phyloP scores from a whole-genome alignment of 2,113 vertebrate species.

The Larimichthys crocea region DNA sequence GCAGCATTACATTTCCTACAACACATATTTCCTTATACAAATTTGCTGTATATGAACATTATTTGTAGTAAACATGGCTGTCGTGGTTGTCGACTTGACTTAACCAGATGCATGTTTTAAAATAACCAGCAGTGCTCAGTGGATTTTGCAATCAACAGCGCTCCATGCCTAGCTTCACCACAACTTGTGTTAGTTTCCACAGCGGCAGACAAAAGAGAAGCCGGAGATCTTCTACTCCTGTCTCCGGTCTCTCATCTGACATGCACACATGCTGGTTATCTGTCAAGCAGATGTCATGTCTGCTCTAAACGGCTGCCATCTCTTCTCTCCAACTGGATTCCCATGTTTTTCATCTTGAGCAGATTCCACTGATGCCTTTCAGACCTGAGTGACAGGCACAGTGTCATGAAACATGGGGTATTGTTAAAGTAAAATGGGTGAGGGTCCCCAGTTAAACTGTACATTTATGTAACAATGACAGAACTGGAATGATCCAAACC shows the following conservation, averaged over 20 bases:
- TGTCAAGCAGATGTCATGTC: constrained; percentile 76
- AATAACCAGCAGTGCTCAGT: not conserved
- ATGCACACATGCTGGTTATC: constrained; percentile 72
- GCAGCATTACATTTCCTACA: not conserved
- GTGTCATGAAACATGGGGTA: constrained; percentile 56
- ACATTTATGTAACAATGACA: constrained; percentile 53
- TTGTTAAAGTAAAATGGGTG: constrained; percentile 31
- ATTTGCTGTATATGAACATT: not conserved
- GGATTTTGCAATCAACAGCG: constrained; percentile 8
- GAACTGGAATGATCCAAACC: constrained; percentile 28
- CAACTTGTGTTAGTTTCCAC: constrained; percentile 15
- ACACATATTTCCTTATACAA: not conserved
- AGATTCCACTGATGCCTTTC: constrained; percentile 67
- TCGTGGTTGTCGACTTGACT: too few relatives aligned
- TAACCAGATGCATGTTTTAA: not conserved
- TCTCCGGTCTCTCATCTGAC: constrained; percentile 72
- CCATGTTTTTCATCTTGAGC: constrained; percentile 76
- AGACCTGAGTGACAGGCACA: constrained; percentile 69
- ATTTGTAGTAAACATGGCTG: not conserved
- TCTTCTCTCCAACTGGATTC: constrained; percentile 74
- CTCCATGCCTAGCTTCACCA: not conserved
- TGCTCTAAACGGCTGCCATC: constrained; percentile 78
- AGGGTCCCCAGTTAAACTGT: constrained; percentile 43
- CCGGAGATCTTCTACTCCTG: constrained; percentile 44
- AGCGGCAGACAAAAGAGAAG: constrained; percentile 57